Base-by-base conservation (phyloP, 1,140 invertebrate species). In the Nasonia giraulti region DNA sequence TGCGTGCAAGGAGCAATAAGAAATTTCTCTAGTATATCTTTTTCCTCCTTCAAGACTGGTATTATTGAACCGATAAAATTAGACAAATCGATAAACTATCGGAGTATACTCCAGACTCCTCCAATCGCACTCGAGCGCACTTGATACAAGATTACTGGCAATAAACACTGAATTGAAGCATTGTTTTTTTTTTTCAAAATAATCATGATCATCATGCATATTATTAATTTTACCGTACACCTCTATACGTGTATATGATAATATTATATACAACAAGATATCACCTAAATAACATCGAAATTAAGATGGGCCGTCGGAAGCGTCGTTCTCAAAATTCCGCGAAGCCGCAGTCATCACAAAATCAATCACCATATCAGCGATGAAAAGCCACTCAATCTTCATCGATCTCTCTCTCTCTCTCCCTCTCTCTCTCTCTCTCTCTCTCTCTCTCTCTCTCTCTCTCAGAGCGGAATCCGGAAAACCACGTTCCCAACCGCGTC, bases 271-370 rank as follows among this genome's bases (percentile, higher is more conserved):
- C 73, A 82, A 82, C 37, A 27, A 75, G 31, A 66, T 75, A 76
- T 82, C 20, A 66, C 71, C 47, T 82, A 66, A 75, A 80, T 80
- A 80, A 80, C 66, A 80, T 71, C 37, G 79, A 80, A 79, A 79
- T 66, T 33, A 10, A 68, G 66, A 79, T 66, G 10, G 5, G 8
- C 40, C 12, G 50, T 17, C 17, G 50, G 50, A 20, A 14, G 50
- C 50, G 50, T 55, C 5, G 40, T 44, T 44, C 40, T 44, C 40
- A 10, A 44, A 44, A 44, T 8, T 44, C 7, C 40, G 40, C 8
- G 8, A 44, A 40, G 40, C 40, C 40, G 33, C 33, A 40, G 40
- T 7, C 40, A 7, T 40, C 40, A 40, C 40, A 40, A 40, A 8
- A 44, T 44, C 40, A 44, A 44, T 10, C 40, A 44, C 40, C 40